Evolutionary conservation across 2,113 vertebrate genomes (phyloP).

Genomic region (Burhinus bistriatus): DNA sequence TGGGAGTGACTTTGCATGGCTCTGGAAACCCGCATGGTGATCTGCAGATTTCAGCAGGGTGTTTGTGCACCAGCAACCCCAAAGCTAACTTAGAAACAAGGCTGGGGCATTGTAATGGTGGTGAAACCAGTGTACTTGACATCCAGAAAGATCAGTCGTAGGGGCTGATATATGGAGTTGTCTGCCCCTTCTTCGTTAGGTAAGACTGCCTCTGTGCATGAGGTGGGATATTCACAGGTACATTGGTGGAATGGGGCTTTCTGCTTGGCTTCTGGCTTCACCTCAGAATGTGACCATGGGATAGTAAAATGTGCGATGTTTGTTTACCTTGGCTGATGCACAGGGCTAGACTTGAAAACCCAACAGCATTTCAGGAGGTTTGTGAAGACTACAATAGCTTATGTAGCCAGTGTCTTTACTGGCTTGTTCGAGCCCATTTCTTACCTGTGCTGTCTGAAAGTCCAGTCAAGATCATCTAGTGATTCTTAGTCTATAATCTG

Average conservation of each 20-base stretch:
- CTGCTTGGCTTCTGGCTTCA: background rate
- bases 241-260: background rate
- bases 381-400: background rate
- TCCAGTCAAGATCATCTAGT: background rate
- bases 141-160: background rate
- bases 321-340: background rate
- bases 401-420: background rate
- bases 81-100: background rate
- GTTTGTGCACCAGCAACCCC: background rate
- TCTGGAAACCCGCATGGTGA: accelerated
- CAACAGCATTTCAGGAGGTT: background rate
- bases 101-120: background rate
- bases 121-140: background rate
- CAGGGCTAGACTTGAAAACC: background rate
- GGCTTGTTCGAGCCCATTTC: background rate
- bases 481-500: background rate
- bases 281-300: background rate
- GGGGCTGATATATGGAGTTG: background rate
- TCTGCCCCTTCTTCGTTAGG: background rate
- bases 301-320: background rate
- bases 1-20: background rate
- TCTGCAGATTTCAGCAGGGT: background rate
- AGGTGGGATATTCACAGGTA: background rate
- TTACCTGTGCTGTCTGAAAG: background rate
- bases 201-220: background rate